Base-by-base conservation (phyloP, 1,140 invertebrate genomes). In the Drosophila kepulauana region DNA sequence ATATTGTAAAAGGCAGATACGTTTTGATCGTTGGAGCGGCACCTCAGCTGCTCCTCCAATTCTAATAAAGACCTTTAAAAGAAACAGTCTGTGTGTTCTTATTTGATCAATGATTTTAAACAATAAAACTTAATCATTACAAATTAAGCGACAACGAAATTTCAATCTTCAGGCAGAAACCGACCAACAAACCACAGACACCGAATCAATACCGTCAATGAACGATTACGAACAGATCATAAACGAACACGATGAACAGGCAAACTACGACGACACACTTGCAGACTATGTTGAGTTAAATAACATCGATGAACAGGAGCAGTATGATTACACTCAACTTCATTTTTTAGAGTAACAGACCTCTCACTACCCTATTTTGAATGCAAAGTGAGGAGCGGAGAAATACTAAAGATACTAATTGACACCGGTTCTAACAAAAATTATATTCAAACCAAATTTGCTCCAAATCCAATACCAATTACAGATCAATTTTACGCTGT, bases 401-500 rank as follows among this genome's bases (percentile, higher is more conserved):
- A 78, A 38, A 54, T 41, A 5, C 7, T 74, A 8, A 72, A 68
- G 65, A 46, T 75, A 6, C 30, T 81, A 51, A 61, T 72, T 20
- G 64, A 75, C 35, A 70, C 57, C 0, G 66, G 62, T 0, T 79
- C 64, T 8, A 79, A 65, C 10, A 72, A 48, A 62, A 73, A 79
- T 20, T 79, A 79, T 43, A 79, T 81, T 6, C 13, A 57, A 75
- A 66, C 68, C 65, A 38, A 75, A 68, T 5, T 43, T 43, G 41
- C 4, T 43, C 41, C 41, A n/a, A 43, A 43, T 43, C 54, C 49
- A 28, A 62, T 61, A 49, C 64, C 28, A 43, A 73, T 71, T 15
- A 25, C 64, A 65, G 16, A 33, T 6, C 30, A 16, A 30, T 84
- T 78, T 52, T 1, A 43, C 35, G 76, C 73, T 25, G 62, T 74